Evolutionary conservation across 2,113 vertebrate species (phyloP).

Genomic region (Sapayoa aenigma): DNA sequence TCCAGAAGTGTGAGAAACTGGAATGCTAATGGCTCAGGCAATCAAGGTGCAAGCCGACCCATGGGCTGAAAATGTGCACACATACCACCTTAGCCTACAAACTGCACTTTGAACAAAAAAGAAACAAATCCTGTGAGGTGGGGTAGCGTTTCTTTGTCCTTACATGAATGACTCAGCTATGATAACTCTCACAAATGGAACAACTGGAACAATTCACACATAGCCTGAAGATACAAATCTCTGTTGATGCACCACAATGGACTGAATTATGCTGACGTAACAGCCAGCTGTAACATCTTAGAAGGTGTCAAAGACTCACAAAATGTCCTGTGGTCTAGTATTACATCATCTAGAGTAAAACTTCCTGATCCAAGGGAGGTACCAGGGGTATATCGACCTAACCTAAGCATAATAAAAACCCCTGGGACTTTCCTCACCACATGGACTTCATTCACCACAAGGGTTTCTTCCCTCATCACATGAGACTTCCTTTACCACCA

Average conservation of each 20-base stretch:
- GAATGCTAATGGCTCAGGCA: background rate
- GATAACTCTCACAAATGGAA: background rate
- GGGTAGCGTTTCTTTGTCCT: background rate
- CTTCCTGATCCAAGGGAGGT: background rate
- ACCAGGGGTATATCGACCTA: background rate
- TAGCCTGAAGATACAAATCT: background rate
- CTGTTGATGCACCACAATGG: background rate
- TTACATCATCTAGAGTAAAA: background rate
- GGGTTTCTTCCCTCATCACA: background rate
- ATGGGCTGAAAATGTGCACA: no score
- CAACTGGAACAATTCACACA: background rate
- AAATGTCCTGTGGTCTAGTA: background rate
- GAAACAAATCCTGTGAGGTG: background rate
- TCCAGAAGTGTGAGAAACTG: background rate
- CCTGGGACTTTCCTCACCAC: background rate
- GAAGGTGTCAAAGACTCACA: background rate
- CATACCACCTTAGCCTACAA: no score
- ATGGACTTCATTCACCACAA: background rate
- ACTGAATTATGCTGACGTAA: background rate
- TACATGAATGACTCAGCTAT: background rate
- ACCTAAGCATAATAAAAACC: background rate
- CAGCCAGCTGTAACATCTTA: background rate
- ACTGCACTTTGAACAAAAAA: background rate
- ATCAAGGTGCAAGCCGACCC: background rate
- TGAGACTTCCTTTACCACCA: no score